phyloP scores from a whole-genome alignment of 2,797 vertebrate species.

The Thamnophis elegans region DNA sequence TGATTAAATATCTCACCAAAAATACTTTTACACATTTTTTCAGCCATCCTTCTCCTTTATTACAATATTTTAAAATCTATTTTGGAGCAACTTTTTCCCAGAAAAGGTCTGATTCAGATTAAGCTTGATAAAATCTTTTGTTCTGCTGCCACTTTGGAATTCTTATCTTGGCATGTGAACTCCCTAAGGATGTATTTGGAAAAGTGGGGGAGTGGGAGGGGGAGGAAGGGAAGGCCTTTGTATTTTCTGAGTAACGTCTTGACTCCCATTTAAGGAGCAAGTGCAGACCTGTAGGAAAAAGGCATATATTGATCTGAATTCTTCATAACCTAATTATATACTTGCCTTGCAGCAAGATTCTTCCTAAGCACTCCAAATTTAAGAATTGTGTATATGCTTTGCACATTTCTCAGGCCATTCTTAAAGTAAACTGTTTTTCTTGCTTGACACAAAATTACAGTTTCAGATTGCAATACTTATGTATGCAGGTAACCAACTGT shows the following conservation, averaged over 20 bases:
- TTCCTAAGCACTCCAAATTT: neutral
- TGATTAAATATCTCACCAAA: neutral
- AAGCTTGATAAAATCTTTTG: neutral
- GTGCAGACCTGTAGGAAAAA: neutral
- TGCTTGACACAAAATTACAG: neutral
- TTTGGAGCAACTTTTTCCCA: neutral
- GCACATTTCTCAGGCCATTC: neutral
- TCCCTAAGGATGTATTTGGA: neutral
- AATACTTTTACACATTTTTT: neutral
- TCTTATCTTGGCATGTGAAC: neutral
- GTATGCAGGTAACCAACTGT: neutral
- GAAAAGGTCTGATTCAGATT: neutral
- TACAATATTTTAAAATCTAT: neutral
- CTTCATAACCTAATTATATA: neutral
- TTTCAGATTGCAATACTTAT: neutral
- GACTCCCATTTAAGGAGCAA: neutral
- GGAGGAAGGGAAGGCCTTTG: no score
- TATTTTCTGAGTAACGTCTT: neutral
- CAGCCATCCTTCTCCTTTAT: neutral
- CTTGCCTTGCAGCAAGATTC: neutral
- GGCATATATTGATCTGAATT: neutral
- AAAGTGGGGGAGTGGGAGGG: no score
- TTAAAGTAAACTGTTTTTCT: neutral
- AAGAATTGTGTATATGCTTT: neutral
- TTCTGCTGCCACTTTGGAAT: neutral